Evolutionary conservation across 1,140 invertebrate genomes (phyloP).

Genomic region (Camponotus floridanus): DNA sequence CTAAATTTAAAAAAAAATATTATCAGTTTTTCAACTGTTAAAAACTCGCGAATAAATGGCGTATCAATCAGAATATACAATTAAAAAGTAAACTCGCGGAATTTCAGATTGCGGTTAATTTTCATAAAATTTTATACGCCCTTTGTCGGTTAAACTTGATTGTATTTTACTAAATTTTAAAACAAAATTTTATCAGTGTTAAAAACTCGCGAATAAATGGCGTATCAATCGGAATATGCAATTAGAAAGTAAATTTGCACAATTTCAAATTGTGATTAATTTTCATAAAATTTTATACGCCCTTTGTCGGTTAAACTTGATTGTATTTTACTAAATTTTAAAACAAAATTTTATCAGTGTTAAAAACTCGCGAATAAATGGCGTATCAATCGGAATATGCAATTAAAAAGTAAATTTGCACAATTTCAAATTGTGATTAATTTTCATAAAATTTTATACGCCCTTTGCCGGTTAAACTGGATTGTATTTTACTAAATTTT

Average conservation of each 20-base stretch:
- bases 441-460: neutral
- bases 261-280: neutral
- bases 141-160: neutral
- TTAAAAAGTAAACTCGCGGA: neutral
- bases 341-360: neutral
- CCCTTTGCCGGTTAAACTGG: neutral
- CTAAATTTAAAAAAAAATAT: neutral
- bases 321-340: neutral
- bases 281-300: neutral
- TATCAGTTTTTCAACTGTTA: neutral
- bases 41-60: neutral
- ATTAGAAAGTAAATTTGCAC: neutral
- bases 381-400: neutral
- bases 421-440: neutral
- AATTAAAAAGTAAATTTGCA: neutral
- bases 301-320: neutral
- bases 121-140: neutral
- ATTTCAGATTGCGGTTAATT: neutral
- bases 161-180: neutral
- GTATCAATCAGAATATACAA: neutral
- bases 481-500: constrained; percentile 1
- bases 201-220: neutral
- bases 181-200: neutral
- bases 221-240: neutral
- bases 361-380: neutral